Percentiles rank a stretch among this genome's conserved stretches.
These are phyloP conservation scores for Eilema caniola DNA, from an alignment of 2,888 invertebrate species.

Conservation along the genomic window DNA sequence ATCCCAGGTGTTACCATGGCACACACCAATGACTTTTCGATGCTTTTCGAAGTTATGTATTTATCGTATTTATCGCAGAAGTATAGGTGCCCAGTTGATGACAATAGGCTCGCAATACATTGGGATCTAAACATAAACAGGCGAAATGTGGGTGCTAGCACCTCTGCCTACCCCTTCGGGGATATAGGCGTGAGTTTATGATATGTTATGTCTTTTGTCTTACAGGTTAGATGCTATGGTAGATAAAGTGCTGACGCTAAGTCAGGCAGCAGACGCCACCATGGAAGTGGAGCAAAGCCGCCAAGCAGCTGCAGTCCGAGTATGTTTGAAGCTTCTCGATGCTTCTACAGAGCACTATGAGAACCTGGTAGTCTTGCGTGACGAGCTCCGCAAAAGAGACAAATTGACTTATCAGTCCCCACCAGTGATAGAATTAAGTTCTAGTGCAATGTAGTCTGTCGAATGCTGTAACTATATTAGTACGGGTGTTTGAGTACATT, in stretches of 20 bases:
- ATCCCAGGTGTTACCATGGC: no score
- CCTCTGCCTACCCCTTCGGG: no score
- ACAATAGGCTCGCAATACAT: no score
- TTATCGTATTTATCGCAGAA: no score
- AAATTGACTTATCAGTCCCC: conserved; percentile 60
- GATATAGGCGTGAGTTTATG: no score
- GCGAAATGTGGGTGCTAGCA: no score
- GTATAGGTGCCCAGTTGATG: no score
- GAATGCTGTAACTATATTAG: background rate
- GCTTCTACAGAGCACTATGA: conserved; percentile 78
- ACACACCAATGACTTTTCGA: no score
- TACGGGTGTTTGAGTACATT: background rate
- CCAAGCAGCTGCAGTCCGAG: conserved; percentile 67
- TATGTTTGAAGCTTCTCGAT: conserved; percentile 73
- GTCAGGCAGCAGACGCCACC: conserved; percentile 67
- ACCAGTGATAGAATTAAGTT: conserved; percentile 69
- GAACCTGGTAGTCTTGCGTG: conserved; percentile 69
- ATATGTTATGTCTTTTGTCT: conserved; percentile 12
- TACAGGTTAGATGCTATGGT: conserved; percentile 77
- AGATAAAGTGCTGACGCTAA: conserved; percentile 69
- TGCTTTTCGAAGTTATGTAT: no score
- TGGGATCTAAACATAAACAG: no score
- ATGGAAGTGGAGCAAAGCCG: conserved; percentile 69
- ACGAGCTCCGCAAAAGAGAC: conserved; percentile 68
- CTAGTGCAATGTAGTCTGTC: conserved; percentile 40